Evolutionary conservation across 2,113 vertebrate species (phyloP).

Genomic region (Mastomys coucha): DNA sequence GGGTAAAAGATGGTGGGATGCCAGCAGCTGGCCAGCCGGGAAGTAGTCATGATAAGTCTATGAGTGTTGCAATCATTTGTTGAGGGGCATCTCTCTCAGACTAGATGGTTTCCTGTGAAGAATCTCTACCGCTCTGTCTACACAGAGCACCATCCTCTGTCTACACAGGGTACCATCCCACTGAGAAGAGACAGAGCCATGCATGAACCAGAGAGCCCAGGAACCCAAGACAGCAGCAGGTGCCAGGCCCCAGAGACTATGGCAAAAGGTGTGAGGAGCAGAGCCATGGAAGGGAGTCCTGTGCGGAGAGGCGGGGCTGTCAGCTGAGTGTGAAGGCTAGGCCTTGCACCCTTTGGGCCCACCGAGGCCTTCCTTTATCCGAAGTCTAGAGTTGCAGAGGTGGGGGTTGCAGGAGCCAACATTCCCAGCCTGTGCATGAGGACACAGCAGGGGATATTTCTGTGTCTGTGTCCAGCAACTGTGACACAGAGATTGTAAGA

Average conservation of each 20-base stretch:
- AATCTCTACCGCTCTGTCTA: not conserved
- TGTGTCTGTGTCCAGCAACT: rapidly evolving
- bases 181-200: not conserved
- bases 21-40: too few species aligned
- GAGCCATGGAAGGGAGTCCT: not conserved
- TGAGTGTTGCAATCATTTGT: not conserved
- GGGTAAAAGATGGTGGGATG: not conserved
- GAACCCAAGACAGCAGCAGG: not conserved
- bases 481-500: not conserved
- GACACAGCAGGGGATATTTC: not conserved
- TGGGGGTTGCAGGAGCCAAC: too few species aligned
- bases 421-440: rapidly evolving
- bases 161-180: too few species aligned
- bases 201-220: too few species aligned
- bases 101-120: not conserved
- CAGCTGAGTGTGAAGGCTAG: not conserved
- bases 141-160: not conserved
- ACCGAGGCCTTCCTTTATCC: not conserved
- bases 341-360: not conserved
- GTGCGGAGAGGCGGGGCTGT: not conserved
- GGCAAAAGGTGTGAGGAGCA: not conserved
- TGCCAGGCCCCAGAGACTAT: rapidly evolving
- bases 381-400: rapidly evolving
- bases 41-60: not conserved
- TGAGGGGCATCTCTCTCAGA: not conserved